Conservation (phyloP, 2,113 vertebrate species). For the Elachura formosa region DNA sequence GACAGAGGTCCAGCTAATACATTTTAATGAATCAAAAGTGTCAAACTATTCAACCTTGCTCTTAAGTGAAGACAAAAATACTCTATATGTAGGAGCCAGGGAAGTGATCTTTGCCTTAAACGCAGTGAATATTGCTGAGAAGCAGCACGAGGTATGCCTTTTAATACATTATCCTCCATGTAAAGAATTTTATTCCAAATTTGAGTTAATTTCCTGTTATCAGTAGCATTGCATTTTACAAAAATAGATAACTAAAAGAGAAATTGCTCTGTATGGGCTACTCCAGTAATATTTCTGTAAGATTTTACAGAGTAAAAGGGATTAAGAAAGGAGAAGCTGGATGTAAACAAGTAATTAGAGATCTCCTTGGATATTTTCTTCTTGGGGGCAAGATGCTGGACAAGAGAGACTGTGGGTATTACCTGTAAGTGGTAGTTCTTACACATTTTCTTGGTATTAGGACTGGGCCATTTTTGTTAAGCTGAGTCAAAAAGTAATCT, state of each 20-base stretch:
- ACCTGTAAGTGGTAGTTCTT: background rate
- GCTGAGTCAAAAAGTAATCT: background rate
- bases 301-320: background rate
- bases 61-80: conserved; percentile 79
- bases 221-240: background rate
- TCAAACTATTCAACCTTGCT: conserved; percentile 92
- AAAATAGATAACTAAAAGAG: background rate
- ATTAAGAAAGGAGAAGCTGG: background rate
- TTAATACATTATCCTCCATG: background rate
- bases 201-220: background rate
- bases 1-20: conserved; percentile 83
- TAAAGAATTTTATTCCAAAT: background rate
- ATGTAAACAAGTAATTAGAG: background rate
- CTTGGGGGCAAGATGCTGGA: background rate
- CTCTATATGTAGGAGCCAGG: conserved; percentile 89
- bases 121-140: conserved; percentile 78
- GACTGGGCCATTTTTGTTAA: background rate
- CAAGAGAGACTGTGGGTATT: background rate
- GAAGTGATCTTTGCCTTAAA: conserved; percentile 90
- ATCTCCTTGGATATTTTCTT: background rate
- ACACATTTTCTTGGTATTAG: rapidly evolving
- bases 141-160: conserved; percentile 78
- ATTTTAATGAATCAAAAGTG: conserved; percentile 83
- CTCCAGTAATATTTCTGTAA: background rate
- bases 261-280: background rate